These are phyloP conservation scores for Oreochromis grahami DNA, from an alignment of 2,797 vertebrate species.

Conservation along the genomic window DNA sequence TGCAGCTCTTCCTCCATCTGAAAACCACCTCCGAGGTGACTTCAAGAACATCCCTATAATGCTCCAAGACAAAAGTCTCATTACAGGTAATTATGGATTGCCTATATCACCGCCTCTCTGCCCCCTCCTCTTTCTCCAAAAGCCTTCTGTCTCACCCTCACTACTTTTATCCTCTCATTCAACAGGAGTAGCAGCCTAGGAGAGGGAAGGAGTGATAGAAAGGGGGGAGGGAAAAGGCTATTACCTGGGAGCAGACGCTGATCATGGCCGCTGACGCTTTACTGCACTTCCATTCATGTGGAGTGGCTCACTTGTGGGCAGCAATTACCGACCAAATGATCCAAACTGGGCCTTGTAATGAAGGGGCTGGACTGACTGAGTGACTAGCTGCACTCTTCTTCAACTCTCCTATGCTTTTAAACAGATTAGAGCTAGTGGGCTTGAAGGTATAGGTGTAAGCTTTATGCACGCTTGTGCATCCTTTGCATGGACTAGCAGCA, in stretches of 20 bases:
- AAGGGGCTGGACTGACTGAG: slow-evolving; percentile 58
- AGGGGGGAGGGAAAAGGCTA: slow-evolving; percentile 38
- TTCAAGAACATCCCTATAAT: slow-evolving; percentile 93
- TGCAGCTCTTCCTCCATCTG: slow-evolving; percentile 70
- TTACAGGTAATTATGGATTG: slow-evolving; percentile 94
- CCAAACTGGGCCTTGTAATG: slow-evolving; percentile 74
- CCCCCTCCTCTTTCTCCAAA: slow-evolving; percentile 17
- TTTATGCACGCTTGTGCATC: neutral
- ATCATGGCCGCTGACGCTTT: slow-evolving; percentile 73
- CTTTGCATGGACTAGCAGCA: neutral
- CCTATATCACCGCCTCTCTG: slow-evolving; percentile 72
- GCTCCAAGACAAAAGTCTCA: slow-evolving; percentile 93
- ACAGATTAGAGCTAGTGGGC: neutral
- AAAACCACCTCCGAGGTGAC: slow-evolving; percentile 81
- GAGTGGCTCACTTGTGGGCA: slow-evolving; percentile 79
- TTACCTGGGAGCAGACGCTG: slow-evolving; percentile 75
- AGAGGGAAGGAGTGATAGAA: slow-evolving; percentile 24
- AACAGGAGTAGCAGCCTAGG: slow-evolving; percentile 44
- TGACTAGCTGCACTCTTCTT: slow-evolving; percentile 46
- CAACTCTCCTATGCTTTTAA: slow-evolving; percentile 23
- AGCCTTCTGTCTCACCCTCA: slow-evolving; percentile 35
- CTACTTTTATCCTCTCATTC: slow-evolving; percentile 77
- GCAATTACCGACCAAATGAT: slow-evolving; percentile 79
- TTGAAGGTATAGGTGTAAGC: neutral
- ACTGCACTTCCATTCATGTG: slow-evolving; percentile 80